Percentiles rank a stretch among this genome's conserved stretches.
Evolutionary conservation across 2,797 vertebrate genomes (phyloP).

Genomic region (Lacerta agilis): DNA sequence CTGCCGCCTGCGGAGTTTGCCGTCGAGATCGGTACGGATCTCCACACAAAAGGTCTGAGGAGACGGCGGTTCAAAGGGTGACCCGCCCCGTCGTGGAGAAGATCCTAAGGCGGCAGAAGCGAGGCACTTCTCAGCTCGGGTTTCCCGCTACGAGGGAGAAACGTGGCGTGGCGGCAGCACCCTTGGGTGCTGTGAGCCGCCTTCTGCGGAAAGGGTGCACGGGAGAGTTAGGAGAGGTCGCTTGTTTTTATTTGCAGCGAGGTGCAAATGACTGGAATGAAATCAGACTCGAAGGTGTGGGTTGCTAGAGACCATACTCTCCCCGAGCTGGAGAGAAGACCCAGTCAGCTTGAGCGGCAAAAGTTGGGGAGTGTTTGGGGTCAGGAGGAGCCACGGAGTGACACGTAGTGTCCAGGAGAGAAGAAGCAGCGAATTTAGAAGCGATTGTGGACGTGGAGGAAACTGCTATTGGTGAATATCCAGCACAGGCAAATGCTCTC

Average conservation of each 20-base stretch:
- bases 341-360: neutral
- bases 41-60: no score
- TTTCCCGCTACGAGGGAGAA: neutral
- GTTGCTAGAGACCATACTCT: no score
- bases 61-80: neutral
- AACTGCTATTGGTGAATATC: neutral
- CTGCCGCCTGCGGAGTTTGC: constrained; percentile 21
- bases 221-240: no score
- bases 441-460: neutral
- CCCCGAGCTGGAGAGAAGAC: neutral
- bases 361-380: neutral
- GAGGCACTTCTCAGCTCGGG: neutral
- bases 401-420: neutral
- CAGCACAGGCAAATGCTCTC: no score
- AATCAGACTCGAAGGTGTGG: neutral
- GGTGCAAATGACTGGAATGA: neutral
- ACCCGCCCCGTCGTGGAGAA: neutral
- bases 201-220: neutral
- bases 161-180: neutral
- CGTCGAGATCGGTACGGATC: neutral
- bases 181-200: neutral
- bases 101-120: neutral
- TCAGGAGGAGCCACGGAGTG: neutral
- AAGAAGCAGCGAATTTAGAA: no score
- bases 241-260: neutral